Base-by-base conservation (phyloP, 1,140 invertebrate genomes). In the Coboldia fuscipes region DNA sequence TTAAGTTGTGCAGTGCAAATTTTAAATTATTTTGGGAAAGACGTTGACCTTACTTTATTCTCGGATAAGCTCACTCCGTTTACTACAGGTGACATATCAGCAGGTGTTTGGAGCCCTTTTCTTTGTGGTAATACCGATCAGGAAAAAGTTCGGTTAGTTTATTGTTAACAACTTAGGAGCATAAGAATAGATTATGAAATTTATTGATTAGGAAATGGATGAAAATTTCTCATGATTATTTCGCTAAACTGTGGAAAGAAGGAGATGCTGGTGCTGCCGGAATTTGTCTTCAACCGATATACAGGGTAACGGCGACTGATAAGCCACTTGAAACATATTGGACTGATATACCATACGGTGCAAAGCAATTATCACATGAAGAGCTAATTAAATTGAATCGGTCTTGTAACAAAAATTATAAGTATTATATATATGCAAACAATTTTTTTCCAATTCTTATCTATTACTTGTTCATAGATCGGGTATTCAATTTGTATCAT, bases 51-150 rank as follows among this genome's bases (percentile, higher is more conserved):
- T 1, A 72, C 65, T 1, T 47, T 85, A 23, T 59, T 76, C 35
- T 58, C 75, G 0, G 65, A 73, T 4, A 51, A 65, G 16, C 70
- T 77, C 34, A 62, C 68, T 15, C 79, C 78, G 0, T 50, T 75
- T 14, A 83, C 78, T 3, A 82, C 78, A 0, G 72, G 75, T 2
- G 78, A 82, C 56, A 71, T 72, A 0, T 72, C 74, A 16, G 78
- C 77, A 0, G 80, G 79, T 2, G 49, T 82, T 1, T 82, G 75
- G 75, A 56, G 58, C 7, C 78, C 77, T 3, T 80, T 69, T 49
- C 44, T 75, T 3, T 46, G 72, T 13, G 63, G 64, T 3, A 54
- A 63, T n/a, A 75, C 73, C 6, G 52, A 67, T 3, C 37, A 46
- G 20, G 39, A 61, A 0, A 57, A 70, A 40, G 53, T 79, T 29